Evolutionary conservation across 2,888 invertebrate species (phyloP), one percentile per base, ranked within the genome.

Genomic region (Phengaris alcon): DNA sequence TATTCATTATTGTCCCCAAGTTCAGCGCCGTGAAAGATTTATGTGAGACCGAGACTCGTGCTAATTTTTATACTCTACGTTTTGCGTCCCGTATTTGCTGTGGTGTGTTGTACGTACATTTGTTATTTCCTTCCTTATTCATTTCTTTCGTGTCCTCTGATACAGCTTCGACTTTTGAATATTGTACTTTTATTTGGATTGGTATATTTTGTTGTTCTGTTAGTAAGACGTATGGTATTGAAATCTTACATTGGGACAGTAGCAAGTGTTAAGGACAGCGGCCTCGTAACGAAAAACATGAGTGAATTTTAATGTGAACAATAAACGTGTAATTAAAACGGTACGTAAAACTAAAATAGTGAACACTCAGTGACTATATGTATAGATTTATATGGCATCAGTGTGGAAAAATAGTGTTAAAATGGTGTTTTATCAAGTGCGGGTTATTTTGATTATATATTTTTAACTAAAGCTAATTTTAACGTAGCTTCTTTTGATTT

Each of bases 1-100:
- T 72, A 72, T 72, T 72, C 72, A 72, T 72, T 15, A 70, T 35
- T 54, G 72, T 54, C 72, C 72, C 52, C 72, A 35, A 35, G 72
- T 52, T 72, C 54, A 72, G 54, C 13, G 51, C 72, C 72, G 72
- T 54, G 72, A 35, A 54, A 72, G 72, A 72, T 72, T 72, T 72
- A 72, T 72, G 72, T 54, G 52, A 54, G 13, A 13, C 54, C 70
- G 51, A 15, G 70, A 51, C 70, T 51, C 12, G 10, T 22, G 72
- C 72, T 72, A 72, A 72, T 72, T 72, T 54, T 72, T 22, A 22
- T 70, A 52, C 54, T 52, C 9, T 51, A n/a, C 70, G 48, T 70
- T 70, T 51, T 70, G 48, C 51, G 51, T 70, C 51, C 22, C 70
- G 48, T 70, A 70, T 70, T 70, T 10, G 70, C 15, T 51, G n/a